These are phyloP conservation scores for Leguminivora glycinivorella DNA, from an alignment of 1,140 invertebrate species.

Conservation along the genomic window DNA sequence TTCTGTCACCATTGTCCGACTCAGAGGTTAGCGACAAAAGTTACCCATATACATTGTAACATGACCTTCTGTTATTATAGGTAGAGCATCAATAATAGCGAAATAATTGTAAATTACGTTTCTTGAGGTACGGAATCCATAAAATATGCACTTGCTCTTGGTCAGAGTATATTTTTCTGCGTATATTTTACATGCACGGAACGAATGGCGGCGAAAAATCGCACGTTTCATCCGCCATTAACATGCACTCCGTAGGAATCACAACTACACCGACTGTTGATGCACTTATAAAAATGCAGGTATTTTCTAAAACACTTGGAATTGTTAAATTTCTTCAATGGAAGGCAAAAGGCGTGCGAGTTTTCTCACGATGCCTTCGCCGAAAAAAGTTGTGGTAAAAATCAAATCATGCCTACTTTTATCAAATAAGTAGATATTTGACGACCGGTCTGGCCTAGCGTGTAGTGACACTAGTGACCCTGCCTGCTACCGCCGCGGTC, in stretches of 20 bases:
- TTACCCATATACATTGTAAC: no score
- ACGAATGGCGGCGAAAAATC: background rate
- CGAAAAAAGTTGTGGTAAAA: background rate
- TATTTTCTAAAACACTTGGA: background rate
- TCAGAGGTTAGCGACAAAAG: no score
- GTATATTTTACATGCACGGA: background rate
- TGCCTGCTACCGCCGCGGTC: no score
- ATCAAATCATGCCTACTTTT: no score
- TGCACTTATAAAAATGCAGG: constrained; percentile 16
- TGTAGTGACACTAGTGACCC: no score
- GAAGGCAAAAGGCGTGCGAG: background rate
- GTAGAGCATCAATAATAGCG: no score
- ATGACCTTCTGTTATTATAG: no score
- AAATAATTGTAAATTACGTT: background rate
- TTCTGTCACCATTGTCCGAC: no score
- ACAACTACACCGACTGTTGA: constrained; percentile 3
- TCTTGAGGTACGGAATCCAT: background rate
- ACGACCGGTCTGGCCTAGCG: no score
- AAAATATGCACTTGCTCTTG: background rate
- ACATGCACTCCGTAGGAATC: background rate
- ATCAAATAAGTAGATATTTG: no score
- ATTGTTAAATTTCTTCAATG: background rate
- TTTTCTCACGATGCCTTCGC: background rate
- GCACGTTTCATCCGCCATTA: constrained; percentile 3
- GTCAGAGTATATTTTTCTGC: background rate